Conservation (phyloP, 2,888 invertebrate genomes). For the Erebia aethiops region DNA sequence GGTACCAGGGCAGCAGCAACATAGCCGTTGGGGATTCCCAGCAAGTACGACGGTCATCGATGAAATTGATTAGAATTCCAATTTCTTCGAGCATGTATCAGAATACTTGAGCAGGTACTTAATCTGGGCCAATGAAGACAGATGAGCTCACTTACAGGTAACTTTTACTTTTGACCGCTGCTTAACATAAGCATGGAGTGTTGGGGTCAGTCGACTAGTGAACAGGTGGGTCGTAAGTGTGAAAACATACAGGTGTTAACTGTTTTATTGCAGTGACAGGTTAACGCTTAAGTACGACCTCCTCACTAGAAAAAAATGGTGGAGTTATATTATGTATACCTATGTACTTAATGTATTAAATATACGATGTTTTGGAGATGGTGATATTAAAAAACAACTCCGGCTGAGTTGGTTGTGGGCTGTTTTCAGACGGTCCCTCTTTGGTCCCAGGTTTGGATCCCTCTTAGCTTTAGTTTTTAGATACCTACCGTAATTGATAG, state of each 20-base stretch:
- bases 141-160: conserved; percentile 24
- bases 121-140: conserved; percentile 23
- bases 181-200: conserved; percentile 13
- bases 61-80: conserved; percentile 8
- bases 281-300: background rate
- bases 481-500: too few species aligned
- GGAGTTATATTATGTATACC: too few species aligned
- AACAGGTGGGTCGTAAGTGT: conserved; percentile 14
- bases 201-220: conserved; percentile 14
- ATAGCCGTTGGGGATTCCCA: background rate
- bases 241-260: conserved; percentile 15
- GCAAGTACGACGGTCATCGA: background rate
- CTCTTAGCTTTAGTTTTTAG: too few species aligned
- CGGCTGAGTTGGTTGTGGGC: too few species aligned
- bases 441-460: too few species aligned
- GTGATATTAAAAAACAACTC: too few species aligned
- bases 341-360: too few species aligned
- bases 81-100: conserved; percentile 11
- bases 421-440: too few species aligned
- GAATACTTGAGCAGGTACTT: conserved; percentile 13
- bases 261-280: background rate
- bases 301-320: background rate
- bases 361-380: too few species aligned
- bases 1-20: background rate
- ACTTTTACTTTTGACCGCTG: conserved; percentile 36